Evolutionary conservation across 1,140 invertebrate species (phyloP), one percentile per base, ranked within the genome.

Genomic region (Gonioctena quinquepunctata): DNA sequence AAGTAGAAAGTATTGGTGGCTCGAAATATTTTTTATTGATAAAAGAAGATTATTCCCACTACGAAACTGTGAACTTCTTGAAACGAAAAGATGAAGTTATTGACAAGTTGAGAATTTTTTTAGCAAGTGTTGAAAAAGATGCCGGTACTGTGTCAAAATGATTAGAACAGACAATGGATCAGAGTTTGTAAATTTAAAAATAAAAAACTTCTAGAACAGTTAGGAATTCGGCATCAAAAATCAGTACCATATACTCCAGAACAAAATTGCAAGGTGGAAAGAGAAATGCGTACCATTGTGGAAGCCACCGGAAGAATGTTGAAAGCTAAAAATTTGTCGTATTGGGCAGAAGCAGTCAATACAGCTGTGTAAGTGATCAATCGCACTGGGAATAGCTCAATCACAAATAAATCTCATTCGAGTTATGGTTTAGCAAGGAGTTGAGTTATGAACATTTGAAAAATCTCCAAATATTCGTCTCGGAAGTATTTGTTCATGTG

Each of bases 251-350:
- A 86, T 68, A 84, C 81, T 3, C 83, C 85, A 0, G 68, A 88
- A 74, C 81, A 86, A 69, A 88, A 88, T 75, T 84, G 85, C 3
- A 72, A 72, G 21, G 78, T 80, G n/a, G 86, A 86, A 69, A 68
- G 79, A 54, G 80, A 83, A 67, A 85, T 79, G 23, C 60, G 84
- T 68, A 85, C 79, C 6, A 11, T 85, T 27, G 79, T 85, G 11
- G 85, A 87, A 78, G 76, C 78, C 25, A 84, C 83, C 16, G 73
- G 81, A 69, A 81, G 80, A 13, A 77, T 82, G 73, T 33, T 84
- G 16, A 21, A 19, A 11, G 49, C 50, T 68, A 69, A n/a, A n/a
- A n/a, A n/a, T n/a, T n/a, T 84, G 18, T 72, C 52, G 50, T 70
- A 81, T 50, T 85, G 81, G 81, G 83, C 79, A 4, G 83, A 84